Base-by-base conservation (phyloP, 2,797 vertebrate genomes). In the Argentina silus region DNA sequence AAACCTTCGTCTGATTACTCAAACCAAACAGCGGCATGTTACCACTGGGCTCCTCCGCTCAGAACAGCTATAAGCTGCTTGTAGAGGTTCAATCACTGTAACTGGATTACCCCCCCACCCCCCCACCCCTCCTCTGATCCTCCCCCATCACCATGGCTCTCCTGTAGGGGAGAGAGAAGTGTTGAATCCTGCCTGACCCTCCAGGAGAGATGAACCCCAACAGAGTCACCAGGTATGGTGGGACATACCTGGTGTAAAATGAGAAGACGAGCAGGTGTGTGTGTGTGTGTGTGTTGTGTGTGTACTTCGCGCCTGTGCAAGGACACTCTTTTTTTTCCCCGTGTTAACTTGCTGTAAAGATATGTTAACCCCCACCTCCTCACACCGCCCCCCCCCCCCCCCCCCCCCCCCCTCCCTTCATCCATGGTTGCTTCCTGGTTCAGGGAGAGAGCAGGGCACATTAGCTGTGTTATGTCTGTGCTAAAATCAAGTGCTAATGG, bases 401-500 rank as follows among this genome's bases (percentile, higher is more conserved):
- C 15, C 5, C 17, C 19, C 9, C 17, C 84, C 83, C 77, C 77
- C 79, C 76, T 79, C 53, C 79, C 81, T 44, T 60, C 70, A 56
- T 65, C 47, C 81, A 83, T 78, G 80, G 82, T 11, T 47, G 69
- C 79, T 86, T 87, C 82, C 70, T 61, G 86, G 90, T 92, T 94
- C 92, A 92, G 0, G 80, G 89, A 83, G 83, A 87, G 76, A 90
- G 83, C 88, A 88, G 67, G 59, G 77, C 63, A 55, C 76, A 83
- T 86, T 78, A 78, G 69, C 65, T 56, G 51, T 88, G 83, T 80
- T 89, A 78, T 88, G 89, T 89, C 90, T 91, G 70, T 73, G 74
- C 79, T 66, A 86, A 91, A 88, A 89, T 80, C 87, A 89, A 83
- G 88, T 82, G 86, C 82, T 90, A 94, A 93, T 73, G 82, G 92